Evolutionary conservation across 2,888 invertebrate genomes (phyloP).

Genomic region (Macrophya alboannulata): DNA sequence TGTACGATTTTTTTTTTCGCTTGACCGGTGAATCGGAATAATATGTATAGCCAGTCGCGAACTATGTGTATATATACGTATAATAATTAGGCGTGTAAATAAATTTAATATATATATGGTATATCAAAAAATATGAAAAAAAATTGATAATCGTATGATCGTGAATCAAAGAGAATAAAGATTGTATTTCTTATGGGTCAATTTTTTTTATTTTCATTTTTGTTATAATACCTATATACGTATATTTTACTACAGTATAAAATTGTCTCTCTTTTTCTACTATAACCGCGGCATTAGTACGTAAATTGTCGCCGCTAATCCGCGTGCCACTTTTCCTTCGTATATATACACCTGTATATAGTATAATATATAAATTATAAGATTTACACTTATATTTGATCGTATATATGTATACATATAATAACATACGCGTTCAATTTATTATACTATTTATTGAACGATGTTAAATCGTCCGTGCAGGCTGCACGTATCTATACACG

Average conservation of each 20-base stretch:
- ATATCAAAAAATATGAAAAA: too few species aligned
- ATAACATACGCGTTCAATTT: neutral
- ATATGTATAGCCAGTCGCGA: neutral
- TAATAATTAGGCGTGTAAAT: neutral
- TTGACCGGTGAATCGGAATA: neutral
- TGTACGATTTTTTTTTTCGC: neutral
- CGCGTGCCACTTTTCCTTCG: neutral
- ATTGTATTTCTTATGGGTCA: neutral
- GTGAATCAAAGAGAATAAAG: neutral
- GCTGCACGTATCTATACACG: neutral
- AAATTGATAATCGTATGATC: neutral
- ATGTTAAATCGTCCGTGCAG: neutral
- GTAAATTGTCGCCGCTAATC: conserved; percentile 8
- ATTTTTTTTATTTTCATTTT: neutral
- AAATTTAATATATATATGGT: neutral
- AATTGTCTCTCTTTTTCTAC: neutral
- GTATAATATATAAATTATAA: neutral
- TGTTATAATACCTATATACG: neutral
- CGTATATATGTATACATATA: too few species aligned
- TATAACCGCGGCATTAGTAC: neutral
- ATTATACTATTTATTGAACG: neutral
- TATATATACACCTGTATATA: neutral
- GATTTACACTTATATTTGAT: neutral
- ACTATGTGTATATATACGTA: neutral
- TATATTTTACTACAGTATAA: neutral